Evolutionary conservation across 2,113 vertebrate genomes (phyloP), one percentile per base, ranked within the genome.

Genomic region (Zapus hudsonius): DNA sequence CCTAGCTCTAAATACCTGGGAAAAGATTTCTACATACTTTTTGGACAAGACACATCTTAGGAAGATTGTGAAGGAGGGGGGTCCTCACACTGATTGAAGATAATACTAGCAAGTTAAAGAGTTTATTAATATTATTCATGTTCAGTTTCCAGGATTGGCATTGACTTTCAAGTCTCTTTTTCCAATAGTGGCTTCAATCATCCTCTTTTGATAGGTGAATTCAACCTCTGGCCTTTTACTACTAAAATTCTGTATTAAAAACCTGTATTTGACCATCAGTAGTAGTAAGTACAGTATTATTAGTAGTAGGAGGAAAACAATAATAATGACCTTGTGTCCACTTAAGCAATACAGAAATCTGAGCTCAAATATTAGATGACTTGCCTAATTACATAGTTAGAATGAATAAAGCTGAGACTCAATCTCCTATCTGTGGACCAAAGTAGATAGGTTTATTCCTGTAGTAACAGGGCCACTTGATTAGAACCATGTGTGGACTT

Each of bases 131-230:
- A 67, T 88, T 25, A 85, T 55, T 70, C 10, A 78, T 10, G 52
- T 22, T 83, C 57, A 84, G 67, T 90, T 74, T 42, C 64, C 27
- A 27, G n/a, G 27, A 66, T 22, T 81, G 13, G 19, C 52, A 38
- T 5, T 80, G 73, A 64, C 42, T 88, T 88, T 91, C 67, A 81
- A 84, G 91, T 63, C 4, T 75, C 47, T 73, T 57, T 87, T 27
- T 81, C 19, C 55, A 29, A 0, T 9, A 64, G 22, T 19, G 44
- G 29, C 57, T 64, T 64, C 38, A 38, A 57, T 66, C 66, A 55
- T 4, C 7, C 29, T 73, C 74, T 87, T 66, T 55, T 66, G 57
- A 36, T 38, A 40, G 84, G 44, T 27, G 31, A n/a, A 33, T 42
- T 67, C 82, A 8, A 31, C 33, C 31, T 52, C 80, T 66, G 12